These are phyloP conservation scores for Amazona vittata DNA, from an alignment of 2,113 vertebrate species.

Conservation along the genomic window DNA sequence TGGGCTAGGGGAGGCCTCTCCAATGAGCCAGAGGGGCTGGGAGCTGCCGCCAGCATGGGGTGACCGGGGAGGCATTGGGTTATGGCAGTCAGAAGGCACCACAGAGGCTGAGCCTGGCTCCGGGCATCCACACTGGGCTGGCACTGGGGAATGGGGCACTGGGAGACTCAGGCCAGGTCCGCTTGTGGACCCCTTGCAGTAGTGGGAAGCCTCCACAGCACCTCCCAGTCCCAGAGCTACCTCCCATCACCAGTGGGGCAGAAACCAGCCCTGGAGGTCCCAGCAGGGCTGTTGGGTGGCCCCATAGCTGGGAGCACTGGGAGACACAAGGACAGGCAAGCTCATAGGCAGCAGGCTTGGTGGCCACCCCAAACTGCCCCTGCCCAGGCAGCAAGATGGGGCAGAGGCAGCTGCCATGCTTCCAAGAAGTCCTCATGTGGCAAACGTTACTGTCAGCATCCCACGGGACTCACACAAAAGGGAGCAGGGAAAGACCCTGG, in stretches of 20 bases:
- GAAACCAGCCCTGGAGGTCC: neutral
- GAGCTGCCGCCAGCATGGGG: neutral
- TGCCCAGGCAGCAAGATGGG: neutral
- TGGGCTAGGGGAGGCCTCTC: neutral
- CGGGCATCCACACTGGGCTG: neutral
- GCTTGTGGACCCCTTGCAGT: rapidly evolving
- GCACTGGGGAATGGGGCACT: neutral
- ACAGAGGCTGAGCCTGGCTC: constrained; percentile 13
- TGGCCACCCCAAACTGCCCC: neutral
- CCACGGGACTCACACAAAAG: neutral
- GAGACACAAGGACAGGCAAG: neutral
- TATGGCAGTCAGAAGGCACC: constrained; percentile 57
- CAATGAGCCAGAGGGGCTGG: neutral
- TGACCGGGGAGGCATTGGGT: neutral
- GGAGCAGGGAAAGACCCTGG: rapidly evolving
- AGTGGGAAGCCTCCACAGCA: neutral
- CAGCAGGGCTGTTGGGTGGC: neutral
- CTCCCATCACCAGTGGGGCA: neutral
- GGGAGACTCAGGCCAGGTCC: neutral
- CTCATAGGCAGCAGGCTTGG: neutral
- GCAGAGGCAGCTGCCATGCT: neutral
- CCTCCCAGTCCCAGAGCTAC: neutral
- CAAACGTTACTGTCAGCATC: neutral
- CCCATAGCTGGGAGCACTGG: neutral
- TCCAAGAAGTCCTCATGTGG: neutral